Evolutionary conservation across 2,888 invertebrate genomes (phyloP), one percentile per base, ranked within the genome.

Genomic region (Busseola fusca): DNA sequence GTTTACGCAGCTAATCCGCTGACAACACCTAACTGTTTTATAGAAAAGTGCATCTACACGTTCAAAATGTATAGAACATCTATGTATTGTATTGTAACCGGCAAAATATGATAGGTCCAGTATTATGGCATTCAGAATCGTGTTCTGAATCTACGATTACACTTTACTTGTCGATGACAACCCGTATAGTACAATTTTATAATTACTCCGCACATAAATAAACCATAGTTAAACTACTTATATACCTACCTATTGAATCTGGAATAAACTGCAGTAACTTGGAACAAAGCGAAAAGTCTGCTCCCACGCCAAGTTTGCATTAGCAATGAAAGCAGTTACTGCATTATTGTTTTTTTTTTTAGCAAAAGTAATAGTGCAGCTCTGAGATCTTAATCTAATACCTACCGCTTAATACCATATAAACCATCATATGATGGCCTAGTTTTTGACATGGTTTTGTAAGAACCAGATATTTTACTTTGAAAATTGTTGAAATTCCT

Each of bases 301-400:
- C 81, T 81, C 84, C 84, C 90, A 90, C 89, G 90, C 89, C 80
- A 90, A 87, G 82, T 79, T 86, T 84, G 80, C 87, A 90, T 91
- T 88, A 90, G 84, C 82, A 74, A 69, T 76, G 82, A 83, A 84
- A 87, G 65, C 76, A 71, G 83, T 83, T 77, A 79, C 78, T 76
- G 74, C 81, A 83, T 82, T 75, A 79, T 82, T 72, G 60, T 81
- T 74, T 82, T 84, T 82, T 87, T 76, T 74, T 30, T 30, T 1
- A 1, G 0, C 1, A 82, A 83, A 78, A 74, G 76, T 84, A 73
- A 80, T 71, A 70, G 76, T 63, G 60, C 71, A 27, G 67, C 69
- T 75, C 73, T 82, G 74, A 88, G 72, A 80, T 81, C 78, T 86
- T 81, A 83, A 86, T 84, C 76, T 77, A n/a, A n/a, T n/a, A n/a